Evolutionary conservation across 2,888 invertebrate species (phyloP).

Genomic region (Drosophila fulvimacula): DNA sequence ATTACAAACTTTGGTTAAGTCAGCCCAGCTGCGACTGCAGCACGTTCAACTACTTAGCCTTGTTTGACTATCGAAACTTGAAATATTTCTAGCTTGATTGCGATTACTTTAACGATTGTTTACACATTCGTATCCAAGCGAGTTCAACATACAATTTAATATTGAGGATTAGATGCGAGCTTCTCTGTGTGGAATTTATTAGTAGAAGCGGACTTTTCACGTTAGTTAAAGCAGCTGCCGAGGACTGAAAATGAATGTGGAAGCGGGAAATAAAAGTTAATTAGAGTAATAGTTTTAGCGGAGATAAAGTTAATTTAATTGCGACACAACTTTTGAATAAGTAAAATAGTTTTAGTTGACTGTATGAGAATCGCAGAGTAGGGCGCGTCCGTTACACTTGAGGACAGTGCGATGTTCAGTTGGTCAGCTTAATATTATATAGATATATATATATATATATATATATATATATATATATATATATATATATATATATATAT

Average conservation of each 20-base stretch:
- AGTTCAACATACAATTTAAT: constrained; percentile 17
- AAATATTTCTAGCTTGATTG: constrained; percentile 28
- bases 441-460: not conserved
- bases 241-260: not conserved
- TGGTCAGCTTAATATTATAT: not conserved
- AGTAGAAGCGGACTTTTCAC: not conserved
- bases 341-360: not conserved
- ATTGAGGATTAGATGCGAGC: not conserved
- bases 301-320: constrained; percentile 12
- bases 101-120: constrained; percentile 25
- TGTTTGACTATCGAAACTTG: constrained; percentile 27
- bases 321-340: constrained; percentile 10
- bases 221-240: not conserved
- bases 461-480: not conserved
- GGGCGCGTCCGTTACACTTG: not conserved
- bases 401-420: too few relatives aligned
- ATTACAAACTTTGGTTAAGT: constrained; percentile 74
- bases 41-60: constrained; percentile 61
- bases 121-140: constrained; percentile 13
- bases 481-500: not conserved
- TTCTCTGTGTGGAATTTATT: not conserved
- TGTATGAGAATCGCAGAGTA: constrained; percentile 7
- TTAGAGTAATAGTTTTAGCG: constrained; percentile 7
- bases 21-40: constrained; percentile 69
- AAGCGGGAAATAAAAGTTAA: constrained; percentile 1